These are phyloP conservation scores for Piaya cayana DNA, from an alignment of 2,113 vertebrate species.

Conservation along the genomic window DNA sequence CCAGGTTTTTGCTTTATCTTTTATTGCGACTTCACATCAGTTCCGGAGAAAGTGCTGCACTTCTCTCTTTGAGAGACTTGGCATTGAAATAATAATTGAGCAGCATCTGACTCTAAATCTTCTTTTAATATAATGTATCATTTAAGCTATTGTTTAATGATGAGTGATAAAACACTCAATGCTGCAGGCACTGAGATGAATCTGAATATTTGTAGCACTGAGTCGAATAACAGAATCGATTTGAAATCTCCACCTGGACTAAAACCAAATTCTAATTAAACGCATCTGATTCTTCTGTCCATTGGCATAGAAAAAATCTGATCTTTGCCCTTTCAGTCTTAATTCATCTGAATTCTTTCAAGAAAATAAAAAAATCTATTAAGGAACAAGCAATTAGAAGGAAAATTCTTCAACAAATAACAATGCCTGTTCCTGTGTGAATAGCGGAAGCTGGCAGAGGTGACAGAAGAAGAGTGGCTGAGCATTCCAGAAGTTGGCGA, in stretches of 20 bases:
- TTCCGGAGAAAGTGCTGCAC: background rate
- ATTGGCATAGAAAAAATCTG: background rate
- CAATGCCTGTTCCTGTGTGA: background rate
- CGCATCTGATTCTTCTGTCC: background rate
- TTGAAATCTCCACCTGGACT: background rate
- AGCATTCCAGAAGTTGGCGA: conserved; percentile 98
- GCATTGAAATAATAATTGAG: background rate
- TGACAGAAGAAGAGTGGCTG: conserved; percentile 97
- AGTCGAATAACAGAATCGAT: background rate
- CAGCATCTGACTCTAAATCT: background rate
- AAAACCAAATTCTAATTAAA: background rate
- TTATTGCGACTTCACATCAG: background rate
- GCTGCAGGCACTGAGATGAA: background rate
- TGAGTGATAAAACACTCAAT: background rate
- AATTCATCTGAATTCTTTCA: background rate
- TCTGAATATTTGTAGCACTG: background rate
- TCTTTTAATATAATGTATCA: background rate
- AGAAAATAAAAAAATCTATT: background rate
- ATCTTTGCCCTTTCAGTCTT: background rate
- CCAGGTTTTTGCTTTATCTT: background rate
- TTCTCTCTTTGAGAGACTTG: background rate
- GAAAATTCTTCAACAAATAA: background rate
- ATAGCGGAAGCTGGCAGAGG: conserved; percentile 92
- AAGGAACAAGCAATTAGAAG: background rate
- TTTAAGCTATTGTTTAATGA: background rate